Base-by-base conservation (phyloP, 2,888 invertebrate species). In the Scaptomyza tumidula region DNA sequence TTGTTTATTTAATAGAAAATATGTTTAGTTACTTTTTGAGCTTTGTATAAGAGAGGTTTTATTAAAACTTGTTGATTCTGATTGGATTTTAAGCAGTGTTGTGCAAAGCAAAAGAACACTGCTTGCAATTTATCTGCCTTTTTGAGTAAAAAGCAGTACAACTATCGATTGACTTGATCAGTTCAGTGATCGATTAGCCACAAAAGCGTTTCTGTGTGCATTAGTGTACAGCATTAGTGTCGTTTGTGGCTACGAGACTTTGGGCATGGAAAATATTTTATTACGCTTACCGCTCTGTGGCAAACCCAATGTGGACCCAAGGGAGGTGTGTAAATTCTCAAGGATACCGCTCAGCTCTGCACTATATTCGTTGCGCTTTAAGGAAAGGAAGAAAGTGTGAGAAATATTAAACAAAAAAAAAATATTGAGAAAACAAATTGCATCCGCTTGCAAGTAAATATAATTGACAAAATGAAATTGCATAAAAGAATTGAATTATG, bases 301-400 rank as follows among this genome's bases (percentile, higher is more conserved):
- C 71, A 92, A 67, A 14, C 92, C 92, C 78, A 92, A 77, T 13
- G 90, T 91, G 49, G 91, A 90, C 41, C 92, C 92, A 58, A 92
- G 76, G 39, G 92, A 90, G 37, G 90, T 87, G 78, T 92, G 92
- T 66, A 92, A 85, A 81, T 90, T 92, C 77, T 92, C 91, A 45
- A 92, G 89, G 29, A 92, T 77, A 50, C 90, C 90, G 72, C 91
- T 90, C 64, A 92, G 72, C 71, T 92, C 92, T 0, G 91, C 87
- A 64, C 90, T 90, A 68, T 92, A 92, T 60, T 92, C 92, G 53
- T 86, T 87, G 76, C 90, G 88, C 91, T 92, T 64, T 50, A 60
- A 56, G 24, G 16, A 19, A 48, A 43, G 55, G 48, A 45, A 45
- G 41, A 16, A 29, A 33, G 50, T 52, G 27, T 19, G 31, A 45